Evolutionary conservation across 2,888 invertebrate genomes (phyloP).

Genomic region (Hydropsyche betteni): DNA sequence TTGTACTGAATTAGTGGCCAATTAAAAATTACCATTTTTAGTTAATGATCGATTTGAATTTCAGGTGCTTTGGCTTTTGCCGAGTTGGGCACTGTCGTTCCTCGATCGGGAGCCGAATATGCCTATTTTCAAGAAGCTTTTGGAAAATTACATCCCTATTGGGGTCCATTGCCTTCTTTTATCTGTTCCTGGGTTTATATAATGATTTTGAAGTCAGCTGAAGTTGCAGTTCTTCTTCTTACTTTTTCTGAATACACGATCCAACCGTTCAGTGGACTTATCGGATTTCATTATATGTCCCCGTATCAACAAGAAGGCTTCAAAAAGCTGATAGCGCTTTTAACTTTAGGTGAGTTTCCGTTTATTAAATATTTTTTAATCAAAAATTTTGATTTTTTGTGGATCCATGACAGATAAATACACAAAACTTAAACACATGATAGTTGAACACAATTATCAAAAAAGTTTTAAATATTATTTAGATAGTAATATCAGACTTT

Average conservation of each 20-base stretch:
- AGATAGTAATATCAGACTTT: too few relatives aligned
- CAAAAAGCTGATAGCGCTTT: conserved; percentile 71
- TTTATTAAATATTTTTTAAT: too few relatives aligned
- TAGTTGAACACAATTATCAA: too few relatives aligned
- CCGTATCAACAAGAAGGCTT: conserved; percentile 60
- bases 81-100: conserved; percentile 81
- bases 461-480: too few relatives aligned
- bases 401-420: too few relatives aligned
- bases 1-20: too few relatives aligned
- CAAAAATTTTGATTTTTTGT: too few relatives aligned
- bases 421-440: too few relatives aligned
- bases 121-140: conserved; percentile 81
- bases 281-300: conserved; percentile 59
- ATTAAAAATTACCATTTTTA: conserved; percentile 9
- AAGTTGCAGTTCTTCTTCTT: conserved; percentile 79
- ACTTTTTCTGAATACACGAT: conserved; percentile 81
- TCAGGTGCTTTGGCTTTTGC: conserved; percentile 82
- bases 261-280: conserved; percentile 66
- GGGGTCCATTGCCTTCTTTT: conserved; percentile 79
- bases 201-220: conserved; percentile 77
- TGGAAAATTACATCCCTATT: conserved; percentile 71
- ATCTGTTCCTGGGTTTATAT: conserved; percentile 82
- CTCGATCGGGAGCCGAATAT: conserved; percentile 84
- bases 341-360: conserved; percentile 69
- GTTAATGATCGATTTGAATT: conserved; percentile 52